Percentiles rank a stretch among this genome's conserved stretches.
phyloP scores from a whole-genome alignment of 2,888 invertebrate genomes.

The Cryptocheilus praepositus region DNA sequence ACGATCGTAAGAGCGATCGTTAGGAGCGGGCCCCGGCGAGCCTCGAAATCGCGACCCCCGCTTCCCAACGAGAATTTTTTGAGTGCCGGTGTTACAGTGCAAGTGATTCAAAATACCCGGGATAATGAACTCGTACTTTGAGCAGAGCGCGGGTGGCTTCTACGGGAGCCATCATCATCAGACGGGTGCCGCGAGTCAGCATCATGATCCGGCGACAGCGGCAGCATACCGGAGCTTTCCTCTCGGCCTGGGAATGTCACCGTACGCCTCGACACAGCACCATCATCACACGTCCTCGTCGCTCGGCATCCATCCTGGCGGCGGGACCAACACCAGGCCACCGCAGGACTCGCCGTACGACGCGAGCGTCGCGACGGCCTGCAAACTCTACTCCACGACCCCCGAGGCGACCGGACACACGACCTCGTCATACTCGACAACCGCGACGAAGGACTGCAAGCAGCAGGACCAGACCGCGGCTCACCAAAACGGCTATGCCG shows the following conservation, averaged over 20 bases:
- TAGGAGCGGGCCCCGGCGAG: no score
- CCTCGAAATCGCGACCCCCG: no score
- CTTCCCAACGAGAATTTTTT: conserved; percentile 29
- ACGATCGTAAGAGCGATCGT: neutral
- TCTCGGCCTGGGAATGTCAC: conserved; percentile 88
- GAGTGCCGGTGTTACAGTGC: conserved; percentile 66
- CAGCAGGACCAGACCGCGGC: conserved; percentile 78
- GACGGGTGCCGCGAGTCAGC: conserved; percentile 80
- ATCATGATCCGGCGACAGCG: conserved; percentile 85
- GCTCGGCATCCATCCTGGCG: conserved; percentile 78
- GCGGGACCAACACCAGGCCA: conserved; percentile 85
- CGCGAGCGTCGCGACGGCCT: conserved; percentile 91
- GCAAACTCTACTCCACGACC: conserved; percentile 86
- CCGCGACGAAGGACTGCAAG: conserved; percentile 85
- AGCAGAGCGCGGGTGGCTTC: conserved; percentile 90
- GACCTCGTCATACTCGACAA: conserved; percentile 77
- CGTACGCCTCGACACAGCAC: conserved; percentile 84
- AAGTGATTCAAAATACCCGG: conserved; percentile 68
- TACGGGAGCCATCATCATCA: conserved; percentile 94
- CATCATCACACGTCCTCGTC: conserved; percentile 80
- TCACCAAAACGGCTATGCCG: conserved; percentile 82
- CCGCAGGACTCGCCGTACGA: conserved; percentile 95
- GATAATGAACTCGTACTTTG: conserved; percentile 96
- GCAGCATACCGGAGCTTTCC: conserved; percentile 90
- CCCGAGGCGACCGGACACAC: conserved; percentile 79